Evolutionary conservation across 1,140 invertebrate genomes (phyloP), one percentile per base, ranked within the genome.

Genomic region (Megalopta genalis): DNA sequence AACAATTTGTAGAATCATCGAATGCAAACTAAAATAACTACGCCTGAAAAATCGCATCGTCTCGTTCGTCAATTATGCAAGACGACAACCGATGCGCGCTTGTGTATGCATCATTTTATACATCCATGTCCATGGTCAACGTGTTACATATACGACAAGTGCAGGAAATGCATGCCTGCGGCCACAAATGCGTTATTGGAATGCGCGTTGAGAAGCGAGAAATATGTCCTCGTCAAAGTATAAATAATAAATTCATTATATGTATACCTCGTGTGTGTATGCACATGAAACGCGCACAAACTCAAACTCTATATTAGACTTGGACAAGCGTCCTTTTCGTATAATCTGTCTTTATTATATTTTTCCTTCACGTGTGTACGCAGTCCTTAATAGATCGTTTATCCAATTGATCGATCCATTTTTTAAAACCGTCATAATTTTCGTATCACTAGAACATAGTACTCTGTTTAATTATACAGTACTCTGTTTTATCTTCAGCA

Each of bases 161-260:
- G 63, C 59, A 65, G 65, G 77, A 83, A 79, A 79, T 74, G 60
- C 77, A 25, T 73, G 21, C 62, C 49, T 18, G 37, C 14, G 25
- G 37, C 25, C 8, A 74, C 39, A 39, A 74, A 66, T 66, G 10
- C 21, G 39, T 66, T 74, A 79, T 66, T n/a, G 27, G 63, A 27
- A 65, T 60, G 54, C 42, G 32, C 21, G 32, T 21, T 21, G 42
- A 54, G 57, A 54, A 39, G 7, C 8, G 18, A 64, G 60, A 46
- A 63, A 70, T 32, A 64, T 18, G 7, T 70, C 25, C 42, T 21
- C 16, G 8, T 7, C 21, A 21, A 37, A 12, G 49, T 18, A 18
- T 46, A 27, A 78, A 72, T 64, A 63, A 78, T 72, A 54, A 52
- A 72, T 63, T 25, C 37, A 76, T 75, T 67, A 57, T 18, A 21